Base-by-base conservation (phyloP, 2,888 invertebrate species). In the Leptothorax acervorum region DNA sequence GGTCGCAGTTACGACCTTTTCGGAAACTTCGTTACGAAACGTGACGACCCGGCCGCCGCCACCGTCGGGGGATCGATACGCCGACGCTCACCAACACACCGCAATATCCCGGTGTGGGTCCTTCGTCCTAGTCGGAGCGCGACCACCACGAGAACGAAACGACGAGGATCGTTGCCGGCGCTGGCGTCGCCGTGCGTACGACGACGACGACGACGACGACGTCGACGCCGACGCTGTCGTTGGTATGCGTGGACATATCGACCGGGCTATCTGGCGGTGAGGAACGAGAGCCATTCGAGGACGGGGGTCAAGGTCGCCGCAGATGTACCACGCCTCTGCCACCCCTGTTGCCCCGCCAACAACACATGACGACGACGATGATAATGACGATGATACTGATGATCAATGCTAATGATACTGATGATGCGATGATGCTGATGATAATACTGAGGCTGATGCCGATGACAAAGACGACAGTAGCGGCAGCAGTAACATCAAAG, bases 251-350 rank as follows among this genome's bases (percentile, higher is more conserved):
- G 89, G 83, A 90, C 90, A 92, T 94, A 94, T 93, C 94, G 94
- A 94, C 92, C 94, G 90, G 15, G 39, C 63, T 63, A 63, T 62
- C 48, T 48, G 62, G 35, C 93, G 93, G 91, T 92, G 91, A 92
- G 90, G 90, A 90, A 92, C 92, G 90, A 92, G 91, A 93, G 92
- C 89, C 90, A 91, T 91, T 92, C 88, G 92, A 93, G 93, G 92
- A 92, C 94, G 92, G 93, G 92, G 94, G 94, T 94, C 94, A 94
- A 94, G 94, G 94, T 94, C 94, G 92, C 85, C 86, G 53, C 68
- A 84, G 90, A 92, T 91, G 89, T 92, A 92, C 90, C 90, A 90
- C 92, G 91, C 90, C 92, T 71, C 70, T 90, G 90, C 87, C 89
- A 90, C 53, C 90, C 87, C n/a, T 79, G 88, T 89, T 87, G 85